Evolutionary conservation across 1,140 invertebrate species (phyloP).

Genomic region (Eciton burchellii): DNA sequence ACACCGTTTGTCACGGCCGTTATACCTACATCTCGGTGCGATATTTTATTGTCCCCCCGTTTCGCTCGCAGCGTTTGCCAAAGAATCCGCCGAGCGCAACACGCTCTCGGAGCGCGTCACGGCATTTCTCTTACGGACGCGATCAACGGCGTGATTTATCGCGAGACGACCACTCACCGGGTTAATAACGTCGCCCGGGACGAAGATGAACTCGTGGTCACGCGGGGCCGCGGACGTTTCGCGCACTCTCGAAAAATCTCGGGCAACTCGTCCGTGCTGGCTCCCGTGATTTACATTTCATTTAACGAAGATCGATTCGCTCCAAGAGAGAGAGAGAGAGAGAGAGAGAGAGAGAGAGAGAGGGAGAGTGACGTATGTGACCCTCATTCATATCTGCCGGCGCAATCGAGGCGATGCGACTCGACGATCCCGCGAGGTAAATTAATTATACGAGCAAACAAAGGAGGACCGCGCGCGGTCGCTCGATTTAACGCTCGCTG

Average conservation of each 20-base stretch:
- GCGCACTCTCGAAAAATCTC: constrained; percentile 61
- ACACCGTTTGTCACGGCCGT: not conserved
- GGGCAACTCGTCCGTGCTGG: constrained; percentile 52
- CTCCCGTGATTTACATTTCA: constrained; percentile 63
- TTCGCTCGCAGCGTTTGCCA: constrained; percentile 8
- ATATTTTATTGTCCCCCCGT: constrained; percentile 38
- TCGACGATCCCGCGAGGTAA: not conserved
- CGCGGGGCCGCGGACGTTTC: constrained; percentile 23
- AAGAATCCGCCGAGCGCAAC: constrained; percentile 13
- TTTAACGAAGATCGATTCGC: constrained; percentile 61
- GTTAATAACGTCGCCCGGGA: constrained; percentile 63
- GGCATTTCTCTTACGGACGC: not conserved
- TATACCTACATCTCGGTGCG: not conserved
- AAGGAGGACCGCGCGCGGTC: no score
- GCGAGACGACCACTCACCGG: constrained; percentile 10
- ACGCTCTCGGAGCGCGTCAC: not conserved
- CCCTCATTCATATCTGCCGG: not conserved
- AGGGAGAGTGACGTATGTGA: constrained; percentile 15
- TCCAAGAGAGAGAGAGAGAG: no score
- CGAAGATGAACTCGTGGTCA: constrained; percentile 62
- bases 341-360: no score
- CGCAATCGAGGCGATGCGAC: not conserved
- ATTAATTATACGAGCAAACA: constrained; percentile 3
- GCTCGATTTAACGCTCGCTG: not conserved
- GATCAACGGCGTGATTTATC: constrained; percentile 56